Evolutionary conservation across 2,888 invertebrate genomes (phyloP), one percentile per base, ranked within the genome.

Genomic region (Antheraea assamensis): DNA sequence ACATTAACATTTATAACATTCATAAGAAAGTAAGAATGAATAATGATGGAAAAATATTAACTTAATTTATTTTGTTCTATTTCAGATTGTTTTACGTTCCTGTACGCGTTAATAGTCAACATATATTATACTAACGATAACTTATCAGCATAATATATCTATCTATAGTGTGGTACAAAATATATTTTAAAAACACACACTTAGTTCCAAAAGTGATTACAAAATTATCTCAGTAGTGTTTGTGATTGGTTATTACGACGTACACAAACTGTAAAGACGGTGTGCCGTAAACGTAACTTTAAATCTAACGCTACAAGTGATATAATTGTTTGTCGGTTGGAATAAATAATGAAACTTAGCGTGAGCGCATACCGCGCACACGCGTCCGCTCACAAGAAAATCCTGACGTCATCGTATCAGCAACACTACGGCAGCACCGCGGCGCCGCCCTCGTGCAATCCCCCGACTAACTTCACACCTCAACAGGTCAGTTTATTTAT

Each of bases 301-400:
- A 58, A 58, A 24, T 7, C 24, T 0, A 64, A 30, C 27, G 61
- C 17, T 17, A 64, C 17, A 64, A 30, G 15, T 17, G 10, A 58
- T 58, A 58, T 24, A n/a, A 24, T n/a, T 24, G 10, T 58, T 2
- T 58, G 58, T 58, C 13, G 42, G 74, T 75, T 72, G 70, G 72
- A 75, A 64, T 78, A 72, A 80, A 82, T 75, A 76, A 98, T 98
- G 98, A 98, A 98, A 96, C 95, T 98, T 88, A 97, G 97, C 92
- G 98, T 98, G 86, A 97, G 97, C 86, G 98, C 98, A 86, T 98
- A 97, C 91, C 96, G 98, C 90, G 98, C 98, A 88, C 98, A 98
- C 93, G 97, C 98, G 90, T 97, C 97, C 80, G 98, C 98, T 90
- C 97, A 98, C 92, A 97, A 97, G 94, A 98, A 98, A 95, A 97